phyloP scores from a whole-genome alignment of 1,140 invertebrate genomes.

The Macrosteles quadrilineatus region DNA sequence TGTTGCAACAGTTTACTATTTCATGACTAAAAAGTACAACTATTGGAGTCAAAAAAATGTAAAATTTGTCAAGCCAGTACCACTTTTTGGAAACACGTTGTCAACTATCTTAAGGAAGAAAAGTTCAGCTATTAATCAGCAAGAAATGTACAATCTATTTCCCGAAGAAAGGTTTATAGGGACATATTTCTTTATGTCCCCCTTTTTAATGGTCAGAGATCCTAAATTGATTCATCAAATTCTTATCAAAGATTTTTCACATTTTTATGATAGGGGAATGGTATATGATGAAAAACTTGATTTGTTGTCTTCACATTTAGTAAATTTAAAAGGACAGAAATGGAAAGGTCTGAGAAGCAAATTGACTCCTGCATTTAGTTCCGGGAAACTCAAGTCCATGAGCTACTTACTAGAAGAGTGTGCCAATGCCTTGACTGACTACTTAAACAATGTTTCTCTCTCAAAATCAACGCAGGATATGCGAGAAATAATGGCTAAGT shows the following conservation, averaged over 20 bases:
- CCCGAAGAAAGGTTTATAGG: conserved; percentile 36
- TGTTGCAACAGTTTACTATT: conserved; percentile 44
- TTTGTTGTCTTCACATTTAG: conserved; percentile 39
- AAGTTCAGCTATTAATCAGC: conserved; percentile 7
- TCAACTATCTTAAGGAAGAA: neutral
- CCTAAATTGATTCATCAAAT: conserved; percentile 53
- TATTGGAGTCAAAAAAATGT: conserved; percentile 49
- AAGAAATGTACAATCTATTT: conserved; percentile 33
- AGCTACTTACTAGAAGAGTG: conserved; percentile 38
- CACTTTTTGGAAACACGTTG: conserved; percentile 39
- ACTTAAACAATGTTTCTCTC: neutral
- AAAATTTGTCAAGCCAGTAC: conserved; percentile 35
- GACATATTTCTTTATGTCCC: conserved; percentile 37
- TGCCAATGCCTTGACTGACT: conserved; percentile 5
- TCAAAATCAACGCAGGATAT: conserved; percentile 46
- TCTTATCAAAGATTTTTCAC: conserved; percentile 54
- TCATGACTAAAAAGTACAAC: conserved; percentile 50
- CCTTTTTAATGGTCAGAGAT: conserved; percentile 50
- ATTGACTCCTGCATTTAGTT: conserved; percentile 44
- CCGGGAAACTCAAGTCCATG: conserved; percentile 44
- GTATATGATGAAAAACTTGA: conserved; percentile 40
- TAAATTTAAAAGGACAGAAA: conserved; percentile 43
- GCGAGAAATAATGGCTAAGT: conserved; percentile 52
- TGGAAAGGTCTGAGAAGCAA: conserved; percentile 50
- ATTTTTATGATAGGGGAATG: conserved; percentile 51